These are phyloP conservation scores for Chelidonichthys spinosus DNA, from an alignment of 2,797 vertebrate species.

Conservation along the genomic window DNA sequence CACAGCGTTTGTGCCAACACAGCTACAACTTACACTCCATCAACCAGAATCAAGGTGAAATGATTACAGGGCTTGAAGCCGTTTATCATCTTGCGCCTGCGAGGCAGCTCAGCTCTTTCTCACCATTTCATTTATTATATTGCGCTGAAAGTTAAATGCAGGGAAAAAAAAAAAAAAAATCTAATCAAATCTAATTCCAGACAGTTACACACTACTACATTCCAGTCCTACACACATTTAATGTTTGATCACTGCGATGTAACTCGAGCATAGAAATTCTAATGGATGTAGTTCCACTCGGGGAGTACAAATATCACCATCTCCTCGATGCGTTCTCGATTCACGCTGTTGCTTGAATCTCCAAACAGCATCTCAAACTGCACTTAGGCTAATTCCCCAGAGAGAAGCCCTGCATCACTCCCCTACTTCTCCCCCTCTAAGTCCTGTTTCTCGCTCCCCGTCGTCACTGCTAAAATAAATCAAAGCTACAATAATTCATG, in stretches of 20 bases:
- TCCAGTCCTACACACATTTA: not conserved
- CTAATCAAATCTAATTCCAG: not conserved
- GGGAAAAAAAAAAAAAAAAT: not conserved
- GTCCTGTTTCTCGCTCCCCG: slow-evolving; percentile 38
- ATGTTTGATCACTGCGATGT: slow-evolving; percentile 23
- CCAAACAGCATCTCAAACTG: slow-evolving; percentile 71
- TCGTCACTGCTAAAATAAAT: slow-evolving; percentile 71
- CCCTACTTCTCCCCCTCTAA: slow-evolving; percentile 38
- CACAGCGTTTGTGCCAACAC: slow-evolving; percentile 6
- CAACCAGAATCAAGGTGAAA: slow-evolving; percentile 26
- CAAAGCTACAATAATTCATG: slow-evolving; percentile 78
- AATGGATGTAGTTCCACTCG: slow-evolving; percentile 30
- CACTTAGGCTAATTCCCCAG: slow-evolving; percentile 62
- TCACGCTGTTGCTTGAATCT: slow-evolving; percentile 63
- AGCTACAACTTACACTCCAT: slow-evolving; percentile 26
- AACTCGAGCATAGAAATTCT: not conserved
- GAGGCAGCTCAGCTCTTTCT: slow-evolving; percentile 12
- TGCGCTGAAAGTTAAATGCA: slow-evolving; percentile 8
- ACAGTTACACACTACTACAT: not conserved
- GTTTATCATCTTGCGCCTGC: slow-evolving; percentile 10
- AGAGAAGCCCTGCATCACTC: slow-evolving; percentile 60
- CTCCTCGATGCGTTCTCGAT: slow-evolving; percentile 26
- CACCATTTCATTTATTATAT: not conserved
- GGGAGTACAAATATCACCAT: slow-evolving; percentile 33
- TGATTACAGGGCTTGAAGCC: slow-evolving; percentile 5